Base-by-base conservation (phyloP, 2,113 vertebrate species). In the Lates calcarifer region DNA sequence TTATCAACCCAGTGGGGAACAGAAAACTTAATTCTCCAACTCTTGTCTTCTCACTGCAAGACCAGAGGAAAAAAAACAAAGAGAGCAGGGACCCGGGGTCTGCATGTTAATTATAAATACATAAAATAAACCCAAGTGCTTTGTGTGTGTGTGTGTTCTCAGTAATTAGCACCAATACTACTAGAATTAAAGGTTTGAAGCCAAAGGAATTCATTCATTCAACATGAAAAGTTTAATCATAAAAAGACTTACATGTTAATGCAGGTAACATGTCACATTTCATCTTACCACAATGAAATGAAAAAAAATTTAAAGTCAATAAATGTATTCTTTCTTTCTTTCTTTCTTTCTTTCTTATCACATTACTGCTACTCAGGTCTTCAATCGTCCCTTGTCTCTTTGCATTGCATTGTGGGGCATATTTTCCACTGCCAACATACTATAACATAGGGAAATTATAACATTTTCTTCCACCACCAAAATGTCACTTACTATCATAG, bases 41-140 rank as follows among this genome's bases (percentile, higher is more conserved):
- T 74, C 77, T 73, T 71, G 51, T 65, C n/a, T 63, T 77, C 43
- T 77, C 33, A 55, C 64, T 22, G 28, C 28, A 60, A 69, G 53
- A 77, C 78, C 69, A 71, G 63, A 77, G 58, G 72, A 72, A 60
- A 80, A 64, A 79, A 64, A 79, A 37, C 55, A 82, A 68, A 51
- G 47, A 22, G 35, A 72, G 37, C 35, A 15, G 39, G 60, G 68
- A 77, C 79, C 45, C 45, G 62, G 47, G 18, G 62, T 60, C 74
- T 87, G 66, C 77, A 75, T 85, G 70, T 83, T 84, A 82, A 90
- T 89, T 88, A 83, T 53, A 73, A 74, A 53, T 51, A 60, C 70
- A 60, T 57, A 72, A 76, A 75, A 90, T 87, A 88, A 91, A 88
- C 76, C 74, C 70, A 70, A 82, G 65, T 72, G 56, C 45, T 74